Evolutionary conservation across 1,140 invertebrate genomes (phyloP), one percentile per base, ranked within the genome.

Genomic region (Drosophila lacertosa): DNA sequence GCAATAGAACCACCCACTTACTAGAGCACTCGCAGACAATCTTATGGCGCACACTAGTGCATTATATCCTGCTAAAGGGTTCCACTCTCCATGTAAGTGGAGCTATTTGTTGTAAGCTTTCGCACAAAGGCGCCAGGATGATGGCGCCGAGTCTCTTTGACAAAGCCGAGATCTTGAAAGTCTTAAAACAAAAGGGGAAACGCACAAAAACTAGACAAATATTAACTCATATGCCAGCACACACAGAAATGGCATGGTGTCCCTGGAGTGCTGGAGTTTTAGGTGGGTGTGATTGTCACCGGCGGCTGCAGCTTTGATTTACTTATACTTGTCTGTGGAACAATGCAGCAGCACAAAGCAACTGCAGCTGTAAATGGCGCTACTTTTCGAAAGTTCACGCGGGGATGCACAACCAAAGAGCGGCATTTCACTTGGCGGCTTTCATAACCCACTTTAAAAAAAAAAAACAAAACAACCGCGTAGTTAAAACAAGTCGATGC

Each of bases 191-290:
- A 88, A 88, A 69, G 74, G 63, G 71, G 67, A 74, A 77, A 70
- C 69, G 74, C 69, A 82, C 74, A 66, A 82, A 88, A 88, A 86
- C 77, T 88, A 88, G 82, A 82, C 82, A 88, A 88, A 88, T 88
- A 88, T 88, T 88, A 88, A 88, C 82, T 70, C 77, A 74, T 74
- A 70, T 88, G 73, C 67, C 48, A 60, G 29, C 40, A 32, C 33
- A 45, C 53, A 32, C 32, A 13, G 18, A 40, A 24, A 42, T 51
- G 45, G 5, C 35, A 62, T 22, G 7, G 10, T 29, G 9, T 15
- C 40, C n/a, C n/a, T n/a, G n/a, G 33, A 32, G 3, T 2, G 11
- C 32, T 6, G 18, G 33, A 32, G 3, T 2, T 7, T 22, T 6
- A 13, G 10, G 11, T 35, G 64, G 16, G 11, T 42, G 33, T 40